Percentiles rank a stretch among this genome's conserved stretches.
These are phyloP conservation scores for Smithornis capensis DNA, from an alignment of 2,113 vertebrate genomes.

Conservation along the genomic window DNA sequence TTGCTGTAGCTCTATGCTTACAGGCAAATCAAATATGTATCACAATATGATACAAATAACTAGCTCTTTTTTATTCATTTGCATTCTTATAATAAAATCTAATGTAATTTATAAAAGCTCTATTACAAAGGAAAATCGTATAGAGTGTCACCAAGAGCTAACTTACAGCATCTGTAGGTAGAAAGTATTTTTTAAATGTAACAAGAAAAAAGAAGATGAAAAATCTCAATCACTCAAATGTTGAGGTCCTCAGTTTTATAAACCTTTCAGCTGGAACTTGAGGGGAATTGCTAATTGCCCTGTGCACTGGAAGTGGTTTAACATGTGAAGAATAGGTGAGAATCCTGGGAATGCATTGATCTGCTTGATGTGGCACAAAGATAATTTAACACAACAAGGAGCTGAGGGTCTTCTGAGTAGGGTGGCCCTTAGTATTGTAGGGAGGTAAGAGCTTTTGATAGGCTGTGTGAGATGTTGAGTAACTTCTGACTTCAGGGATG, in stretches of 20 bases:
- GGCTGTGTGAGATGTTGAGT: neutral
- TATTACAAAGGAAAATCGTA: neutral
- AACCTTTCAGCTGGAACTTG: neutral
- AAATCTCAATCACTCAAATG: neutral
- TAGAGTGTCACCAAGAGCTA: neutral
- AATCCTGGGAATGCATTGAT: neutral
- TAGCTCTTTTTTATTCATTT: neutral
- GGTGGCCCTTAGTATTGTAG: neutral
- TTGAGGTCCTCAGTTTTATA: neutral
- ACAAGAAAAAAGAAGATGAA: neutral
- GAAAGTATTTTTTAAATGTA: neutral
- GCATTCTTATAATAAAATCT: neutral
- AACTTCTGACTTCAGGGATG: neutral
- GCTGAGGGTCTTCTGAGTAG: neutral
- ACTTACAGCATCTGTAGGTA: neutral
- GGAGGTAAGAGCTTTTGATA: neutral
- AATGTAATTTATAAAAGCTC: neutral
- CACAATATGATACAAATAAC: neutral
- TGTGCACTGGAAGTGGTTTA: neutral
- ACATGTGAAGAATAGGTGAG: neutral
- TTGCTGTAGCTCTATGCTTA: neutral
- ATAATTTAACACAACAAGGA: neutral
- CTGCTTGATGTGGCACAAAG: neutral
- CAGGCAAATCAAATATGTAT: neutral
- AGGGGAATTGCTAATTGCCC: neutral